Evolutionary conservation across 2,888 invertebrate genomes (phyloP), one percentile per base, ranked within the genome.

Genomic region (Cerceris ruficornis): DNA sequence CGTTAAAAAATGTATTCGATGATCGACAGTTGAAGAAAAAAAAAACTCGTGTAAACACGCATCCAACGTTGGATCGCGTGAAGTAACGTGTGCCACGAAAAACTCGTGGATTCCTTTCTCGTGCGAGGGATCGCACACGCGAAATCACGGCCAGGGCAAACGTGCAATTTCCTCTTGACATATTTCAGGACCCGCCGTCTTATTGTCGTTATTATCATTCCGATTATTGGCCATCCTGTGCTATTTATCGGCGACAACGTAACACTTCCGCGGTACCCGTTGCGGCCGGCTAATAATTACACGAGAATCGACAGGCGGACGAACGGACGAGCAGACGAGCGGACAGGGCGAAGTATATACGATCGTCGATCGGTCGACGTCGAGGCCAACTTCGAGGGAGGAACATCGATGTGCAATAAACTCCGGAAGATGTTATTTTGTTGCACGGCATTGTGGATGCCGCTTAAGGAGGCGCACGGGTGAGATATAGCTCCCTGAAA

Each of bases 401-500:
- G 58, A 74, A 68, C 58, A n/a, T 66, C 52, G 70, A 72, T 60
- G 66, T 68, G 80, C 79, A 83, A 87, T 86, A 86, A 87, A 86
- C 74, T 85, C 78, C 83, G 79, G 77, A 86, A 84, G 85, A 87
- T 84, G 83, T 87, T 86, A 86, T 86, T 88, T 86, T 68, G 75
- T 58, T 41, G 69, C 49, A 68, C 72, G 68, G 65, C 85, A 87
- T 82, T 87, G 86, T 85, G 81, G 80, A 77, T 62, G 80, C 57
- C 79, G 80, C 81, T 80, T 81, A 82, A 84, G 67, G 69, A 82
- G 81, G 71, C 65, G 71, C 75, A 81, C 77, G 72, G 74, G 78
- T 86, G 85, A 88, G 86, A 88, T 88, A 88, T 85, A 85, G 85
- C 85, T 87, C 82, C 77, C 83, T 88, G 86, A 87, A 88, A 86